Evolutionary conservation across 2,797 vertebrate genomes (phyloP), one percentile per base, ranked within the genome.

Genomic region (Sebastes itinus): DNA sequence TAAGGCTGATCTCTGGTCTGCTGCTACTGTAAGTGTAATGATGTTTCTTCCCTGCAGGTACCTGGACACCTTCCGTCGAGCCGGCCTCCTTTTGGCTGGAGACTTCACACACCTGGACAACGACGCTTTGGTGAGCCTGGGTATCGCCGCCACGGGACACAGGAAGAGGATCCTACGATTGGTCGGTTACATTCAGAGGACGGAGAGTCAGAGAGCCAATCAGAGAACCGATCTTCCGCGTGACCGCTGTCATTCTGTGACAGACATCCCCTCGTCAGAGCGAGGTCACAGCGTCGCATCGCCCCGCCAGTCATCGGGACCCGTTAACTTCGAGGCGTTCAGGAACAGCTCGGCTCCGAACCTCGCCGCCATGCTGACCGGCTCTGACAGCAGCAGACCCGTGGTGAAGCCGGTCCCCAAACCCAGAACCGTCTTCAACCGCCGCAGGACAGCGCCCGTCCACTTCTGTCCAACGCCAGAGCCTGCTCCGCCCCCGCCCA

Each of bases 131-230:
- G 96, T 95, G 88, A 95, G 95, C 83, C 92, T 99, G 20, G 98
- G 98, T 4, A 83, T 99, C 90, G 95, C 90, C 0, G 98, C 98
- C 85, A 99, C 98, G 0, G 98, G 98, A 75, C 98, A 99, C 95
- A 95, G 97, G 91, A 99, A 99, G 88, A 96, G 98, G 78, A 99
- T 99, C 86, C 92, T 99, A 38, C 96, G 95, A 83, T 88, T 98
- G 82, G 94, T 94, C 1, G 84, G 91, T 75, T 66, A 94, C 81
- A 92, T 96, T 74, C 91, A 93, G 70, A 91, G 86, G 81, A 27
- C 67, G 4, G 80, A 86, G 13, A 72, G 16, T 64, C 83, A 85
- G 2, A 73, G 69, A 75, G 49, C 78, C 85, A 85, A 83, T 85
- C 89, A 87, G 78, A 80, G 18, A n/a, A 59, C 49, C 7, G 72